Evolutionary conservation across 2,113 vertebrate genomes (phyloP).

Genomic region (Arothron firmamentum): DNA sequence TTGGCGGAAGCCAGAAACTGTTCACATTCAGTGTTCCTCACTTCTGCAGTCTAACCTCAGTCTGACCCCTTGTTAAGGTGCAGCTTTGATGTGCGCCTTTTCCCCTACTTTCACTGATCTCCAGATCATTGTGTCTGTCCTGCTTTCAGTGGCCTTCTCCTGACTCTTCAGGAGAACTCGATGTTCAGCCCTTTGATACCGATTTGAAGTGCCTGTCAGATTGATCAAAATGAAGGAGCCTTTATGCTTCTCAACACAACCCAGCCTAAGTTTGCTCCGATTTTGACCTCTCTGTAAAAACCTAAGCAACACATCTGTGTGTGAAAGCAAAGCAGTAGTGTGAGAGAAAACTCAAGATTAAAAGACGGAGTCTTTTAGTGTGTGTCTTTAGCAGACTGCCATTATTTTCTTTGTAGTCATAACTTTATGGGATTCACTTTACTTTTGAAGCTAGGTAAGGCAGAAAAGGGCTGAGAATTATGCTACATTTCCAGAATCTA

Average conservation of each 20-base stretch:
- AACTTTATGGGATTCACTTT: conserved; percentile 1
- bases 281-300: conserved; percentile 28
- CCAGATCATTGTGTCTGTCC: conserved; percentile 35
- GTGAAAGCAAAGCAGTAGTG: background rate
- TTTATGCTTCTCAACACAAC: conserved; percentile 48
- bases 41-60: conserved; percentile 26
- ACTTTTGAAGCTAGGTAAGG: background rate
- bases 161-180: conserved; percentile 41
- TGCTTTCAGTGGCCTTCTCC: conserved; percentile 35
- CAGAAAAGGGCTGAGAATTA: conserved; percentile 24
- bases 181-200: conserved; percentile 34
- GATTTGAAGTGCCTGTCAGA: conserved; percentile 41
- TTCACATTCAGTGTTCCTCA: conserved; percentile 23
- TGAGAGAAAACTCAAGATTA: conserved; percentile 3
- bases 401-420: conserved; percentile 17
- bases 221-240: conserved; percentile 44
- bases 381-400: background rate
- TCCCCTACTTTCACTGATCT: conserved; percentile 12
- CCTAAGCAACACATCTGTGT: conserved; percentile 2
- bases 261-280: conserved; percentile 21
- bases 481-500: conserved; percentile 19
- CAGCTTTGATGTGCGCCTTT: conserved; percentile 27
- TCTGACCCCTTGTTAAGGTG: conserved; percentile 33
- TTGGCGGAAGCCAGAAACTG: no score
- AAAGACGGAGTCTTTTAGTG: background rate